phyloP scores from a whole-genome alignment of 2,113 vertebrate species.

The Synodontis membranacea region DNA sequence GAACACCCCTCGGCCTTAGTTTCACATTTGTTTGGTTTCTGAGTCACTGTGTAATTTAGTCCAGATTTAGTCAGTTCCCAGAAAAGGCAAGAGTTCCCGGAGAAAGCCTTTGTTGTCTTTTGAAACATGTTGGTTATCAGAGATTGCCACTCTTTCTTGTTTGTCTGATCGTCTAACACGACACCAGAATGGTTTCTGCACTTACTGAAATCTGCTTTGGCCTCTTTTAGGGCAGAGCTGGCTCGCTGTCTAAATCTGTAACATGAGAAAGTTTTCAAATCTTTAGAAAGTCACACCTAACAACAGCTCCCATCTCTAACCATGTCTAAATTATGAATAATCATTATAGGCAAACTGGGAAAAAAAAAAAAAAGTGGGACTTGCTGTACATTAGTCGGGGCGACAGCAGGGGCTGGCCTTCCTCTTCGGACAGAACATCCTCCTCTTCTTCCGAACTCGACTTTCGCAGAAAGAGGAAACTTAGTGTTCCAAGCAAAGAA shows the following conservation, averaged over 20 bases:
- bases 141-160: not conserved
- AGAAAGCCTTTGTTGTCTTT: not conserved
- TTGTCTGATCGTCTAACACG: too few species aligned
- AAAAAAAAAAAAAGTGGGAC: too few species aligned
- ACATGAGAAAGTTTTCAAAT: not conserved
- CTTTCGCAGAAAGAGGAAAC: conserved; percentile 88
- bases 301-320: not conserved
- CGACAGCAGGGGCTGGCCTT: conserved; percentile 71
- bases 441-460: conserved; percentile 60
- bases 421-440: conserved; percentile 74
- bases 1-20: not conserved
- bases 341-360: not conserved
- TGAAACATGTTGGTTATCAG: not conserved
- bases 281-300: not conserved
- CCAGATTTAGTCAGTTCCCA: not conserved
- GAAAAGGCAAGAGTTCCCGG: not conserved
- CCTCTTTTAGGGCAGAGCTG: conserved; percentile 65
- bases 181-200: conserved; percentile 17
- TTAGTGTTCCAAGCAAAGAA: conserved; percentile 87
- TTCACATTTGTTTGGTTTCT: not conserved
- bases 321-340: not conserved
- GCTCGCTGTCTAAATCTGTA: conserved; percentile 71
- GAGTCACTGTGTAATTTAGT: not conserved
- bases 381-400: conserved; percentile 61
- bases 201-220: conserved; percentile 75